These are phyloP conservation scores for Piliocolobus tephrosceles DNA, from an alignment of 2,113 vertebrate genomes.

Conservation along the genomic window DNA sequence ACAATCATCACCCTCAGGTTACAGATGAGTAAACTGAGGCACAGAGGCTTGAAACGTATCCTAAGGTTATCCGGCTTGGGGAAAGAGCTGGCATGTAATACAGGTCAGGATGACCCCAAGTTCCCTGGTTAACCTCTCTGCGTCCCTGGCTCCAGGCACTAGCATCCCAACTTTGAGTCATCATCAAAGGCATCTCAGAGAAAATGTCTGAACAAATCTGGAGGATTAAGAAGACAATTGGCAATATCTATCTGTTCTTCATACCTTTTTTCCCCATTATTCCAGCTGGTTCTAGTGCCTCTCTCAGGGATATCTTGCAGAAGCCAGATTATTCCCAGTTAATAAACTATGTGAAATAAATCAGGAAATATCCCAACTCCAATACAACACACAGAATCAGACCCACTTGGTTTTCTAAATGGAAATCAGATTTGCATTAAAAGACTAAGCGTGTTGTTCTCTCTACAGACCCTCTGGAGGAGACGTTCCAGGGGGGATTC, in stretches of 20 bases:
- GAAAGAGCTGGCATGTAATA: background rate
- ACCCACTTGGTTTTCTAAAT: slow-evolving; percentile 57
- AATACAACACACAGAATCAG: slow-evolving; percentile 38
- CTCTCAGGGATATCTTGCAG: slow-evolving; percentile 67
- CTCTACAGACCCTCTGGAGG: slow-evolving; percentile 64
- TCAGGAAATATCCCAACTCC: slow-evolving; percentile 74
- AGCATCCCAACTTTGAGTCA: background rate
- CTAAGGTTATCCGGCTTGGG: background rate
- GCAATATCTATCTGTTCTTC: background rate
- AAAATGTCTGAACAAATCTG: background rate
- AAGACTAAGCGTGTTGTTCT: slow-evolving; percentile 18
- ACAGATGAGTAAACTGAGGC: slow-evolving; percentile 42
- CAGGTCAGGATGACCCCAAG: background rate
- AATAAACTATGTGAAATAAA: slow-evolving; percentile 78
- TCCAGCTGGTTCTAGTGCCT: slow-evolving; percentile 34
- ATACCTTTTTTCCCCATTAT: slow-evolving; percentile 37
- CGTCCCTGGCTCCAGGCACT: background rate
- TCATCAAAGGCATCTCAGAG: background rate
- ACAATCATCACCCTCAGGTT: background rate
- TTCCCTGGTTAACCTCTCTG: background rate
- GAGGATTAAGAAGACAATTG: background rate
- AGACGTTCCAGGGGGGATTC: background rate
- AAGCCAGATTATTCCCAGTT: slow-evolving; percentile 72
- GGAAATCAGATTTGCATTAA: slow-evolving; percentile 11
- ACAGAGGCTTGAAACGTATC: fast-evolving